Evolutionary conservation across 35 echinoderm and acorn worm genomes (phyloP).

Genomic region (Apostichopus japonicus): DNA sequence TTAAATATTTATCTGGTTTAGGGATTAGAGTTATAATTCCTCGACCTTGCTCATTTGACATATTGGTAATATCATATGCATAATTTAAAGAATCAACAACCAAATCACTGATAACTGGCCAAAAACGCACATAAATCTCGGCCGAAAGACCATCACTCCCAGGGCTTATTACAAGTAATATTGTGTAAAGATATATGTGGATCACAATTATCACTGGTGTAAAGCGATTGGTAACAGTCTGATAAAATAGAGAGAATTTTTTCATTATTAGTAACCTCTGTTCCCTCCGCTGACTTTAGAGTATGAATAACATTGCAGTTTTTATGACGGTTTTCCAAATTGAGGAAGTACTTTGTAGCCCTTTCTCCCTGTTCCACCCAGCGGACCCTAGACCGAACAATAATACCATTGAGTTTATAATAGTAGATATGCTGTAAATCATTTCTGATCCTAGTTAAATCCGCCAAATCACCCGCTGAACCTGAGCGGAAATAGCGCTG

Average conservation of each 20-base stretch:
- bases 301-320: constrained; percentile 4
- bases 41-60: too few relatives aligned
- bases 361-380: too few relatives aligned
- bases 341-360: too few relatives aligned
- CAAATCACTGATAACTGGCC: constrained; percentile 15
- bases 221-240: constrained; percentile 10
- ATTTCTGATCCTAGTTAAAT: not conserved
- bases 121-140: constrained; percentile 50
- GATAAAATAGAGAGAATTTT: not conserved
- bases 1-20: too few relatives aligned
- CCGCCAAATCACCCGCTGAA: not conserved
- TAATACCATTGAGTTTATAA: constrained; percentile 16
- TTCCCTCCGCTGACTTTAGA: not conserved
- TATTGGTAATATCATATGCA: too few relatives aligned
- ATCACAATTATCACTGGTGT: constrained; percentile 1
- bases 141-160: too few relatives aligned
- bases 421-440: constrained; percentile 26
- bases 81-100: too few relatives aligned
- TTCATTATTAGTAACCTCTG: not conserved
- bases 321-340: not conserved
- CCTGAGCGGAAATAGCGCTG: not conserved
- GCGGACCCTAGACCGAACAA: too few relatives aligned
- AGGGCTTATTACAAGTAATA: constrained; percentile 22
- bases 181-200: not conserved
- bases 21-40: too few relatives aligned